These are phyloP conservation scores for Carassius carassius DNA, from an alignment of 2,113 vertebrate species.

Conservation along the genomic window DNA sequence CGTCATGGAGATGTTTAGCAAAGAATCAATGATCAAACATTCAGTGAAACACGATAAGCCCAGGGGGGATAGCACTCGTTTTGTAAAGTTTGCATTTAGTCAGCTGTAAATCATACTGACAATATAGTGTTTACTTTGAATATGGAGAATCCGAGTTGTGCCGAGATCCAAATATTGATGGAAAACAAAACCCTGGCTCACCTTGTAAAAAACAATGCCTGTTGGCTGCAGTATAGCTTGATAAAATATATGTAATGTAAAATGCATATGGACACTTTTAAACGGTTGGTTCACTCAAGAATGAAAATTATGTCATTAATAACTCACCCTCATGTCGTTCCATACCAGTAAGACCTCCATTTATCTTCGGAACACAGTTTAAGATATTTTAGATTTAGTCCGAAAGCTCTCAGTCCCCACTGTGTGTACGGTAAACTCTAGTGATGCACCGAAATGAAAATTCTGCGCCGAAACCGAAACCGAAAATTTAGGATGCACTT, in stretches of 20 bases:
- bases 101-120: slow-evolving; percentile 17
- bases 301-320: no score
- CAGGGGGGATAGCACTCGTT: neutral
- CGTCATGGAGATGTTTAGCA: slow-evolving; percentile 31
- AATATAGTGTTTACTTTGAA: slow-evolving; percentile 27
- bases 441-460: no score
- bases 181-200: neutral
- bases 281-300: no score
- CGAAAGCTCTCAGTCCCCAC: no score
- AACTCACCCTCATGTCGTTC: no score
- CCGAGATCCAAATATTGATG: neutral
- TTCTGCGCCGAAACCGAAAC: no score
- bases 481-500: no score
- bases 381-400: no score
- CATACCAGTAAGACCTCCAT: no score
- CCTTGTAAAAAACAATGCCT: neutral
- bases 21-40: slow-evolving; percentile 34
- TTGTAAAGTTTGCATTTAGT: neutral
- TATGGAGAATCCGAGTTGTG: neutral
- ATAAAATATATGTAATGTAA: neutral
- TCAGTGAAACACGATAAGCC: neutral
- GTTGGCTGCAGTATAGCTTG: neutral
- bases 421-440: no score
- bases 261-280: slow-evolving; percentile 15
- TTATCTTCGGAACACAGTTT: no score